Evolutionary conservation across 1,140 invertebrate species (phyloP).

Genomic region (Monomorium pharaonis): DNA sequence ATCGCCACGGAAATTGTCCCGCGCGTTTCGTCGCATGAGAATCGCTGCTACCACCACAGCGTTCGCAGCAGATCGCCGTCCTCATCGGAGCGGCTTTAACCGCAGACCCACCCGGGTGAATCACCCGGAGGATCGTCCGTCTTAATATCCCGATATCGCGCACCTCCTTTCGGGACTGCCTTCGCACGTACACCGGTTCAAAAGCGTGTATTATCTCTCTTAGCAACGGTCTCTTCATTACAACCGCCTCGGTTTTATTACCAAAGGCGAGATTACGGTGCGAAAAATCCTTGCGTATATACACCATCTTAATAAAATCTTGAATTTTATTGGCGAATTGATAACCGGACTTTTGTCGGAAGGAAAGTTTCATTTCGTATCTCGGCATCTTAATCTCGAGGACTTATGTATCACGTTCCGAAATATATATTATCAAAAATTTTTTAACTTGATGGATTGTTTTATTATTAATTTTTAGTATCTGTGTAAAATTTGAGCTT

Average conservation of each 20-base stretch:
- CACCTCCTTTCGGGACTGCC: slow-evolving; percentile 38
- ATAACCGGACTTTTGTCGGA: neutral
- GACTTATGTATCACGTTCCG: too few species aligned
- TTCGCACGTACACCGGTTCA: slow-evolving; percentile 12
- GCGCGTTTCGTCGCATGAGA: slow-evolving; percentile 55
- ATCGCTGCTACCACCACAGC: too few species aligned
- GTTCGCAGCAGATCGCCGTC: slow-evolving; percentile 20
- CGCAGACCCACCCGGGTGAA: slow-evolving; percentile 77
- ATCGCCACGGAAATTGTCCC: neutral
- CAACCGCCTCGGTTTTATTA: neutral
- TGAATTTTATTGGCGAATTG: neutral
- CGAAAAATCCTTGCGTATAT: neutral
- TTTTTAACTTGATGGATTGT: too few species aligned
- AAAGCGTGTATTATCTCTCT: slow-evolving; percentile 29
- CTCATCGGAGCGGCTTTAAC: slow-evolving; percentile 60
- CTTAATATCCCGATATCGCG: slow-evolving; percentile 63
- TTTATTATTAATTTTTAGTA: too few species aligned
- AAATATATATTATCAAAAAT: too few species aligned
- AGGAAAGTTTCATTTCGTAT: neutral
- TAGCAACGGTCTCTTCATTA: neutral
- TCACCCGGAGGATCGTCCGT: slow-evolving; percentile 74
- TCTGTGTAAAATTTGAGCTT: too few species aligned
- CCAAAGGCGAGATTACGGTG: neutral
- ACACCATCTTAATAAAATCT: neutral
- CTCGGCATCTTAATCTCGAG: neutral